phyloP scores from a whole-genome alignment of 2,888 invertebrate species.

The Candidula unifasciata region DNA sequence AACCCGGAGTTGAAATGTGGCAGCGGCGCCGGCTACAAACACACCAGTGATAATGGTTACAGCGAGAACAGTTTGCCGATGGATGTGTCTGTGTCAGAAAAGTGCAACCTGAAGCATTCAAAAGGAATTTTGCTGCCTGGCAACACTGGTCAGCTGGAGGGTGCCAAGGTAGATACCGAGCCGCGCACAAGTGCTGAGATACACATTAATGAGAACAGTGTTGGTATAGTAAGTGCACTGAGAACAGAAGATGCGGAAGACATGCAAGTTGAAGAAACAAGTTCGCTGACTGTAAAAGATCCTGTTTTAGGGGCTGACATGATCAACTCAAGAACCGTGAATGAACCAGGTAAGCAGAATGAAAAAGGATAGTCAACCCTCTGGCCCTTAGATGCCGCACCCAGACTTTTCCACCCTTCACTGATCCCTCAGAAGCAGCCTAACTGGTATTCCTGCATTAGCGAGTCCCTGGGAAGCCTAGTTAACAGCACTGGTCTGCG shows the following conservation, averaged over 20 bases:
- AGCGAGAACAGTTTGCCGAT: background rate
- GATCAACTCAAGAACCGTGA: background rate
- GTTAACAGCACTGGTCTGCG: too few species aligned
- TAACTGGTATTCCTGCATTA: too few species aligned
- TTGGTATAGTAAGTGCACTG: background rate
- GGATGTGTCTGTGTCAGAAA: background rate
- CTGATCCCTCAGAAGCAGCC: too few species aligned
- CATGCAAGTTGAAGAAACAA: background rate
- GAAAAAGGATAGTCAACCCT: too few species aligned
- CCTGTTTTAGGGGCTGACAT: too few species aligned
- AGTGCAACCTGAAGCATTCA: background rate
- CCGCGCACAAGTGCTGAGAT: background rate
- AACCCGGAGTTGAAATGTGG: background rate
- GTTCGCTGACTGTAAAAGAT: background rate
- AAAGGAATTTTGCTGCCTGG: background rate
- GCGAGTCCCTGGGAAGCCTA: too few species aligned
- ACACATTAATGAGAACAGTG: background rate
- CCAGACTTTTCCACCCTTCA: too few species aligned
- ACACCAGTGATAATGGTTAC: background rate
- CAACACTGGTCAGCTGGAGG: background rate
- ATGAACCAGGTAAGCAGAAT: conserved; percentile 1
- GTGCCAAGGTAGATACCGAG: background rate
- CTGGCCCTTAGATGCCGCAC: too few species aligned
- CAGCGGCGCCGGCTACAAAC: background rate
- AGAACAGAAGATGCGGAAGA: background rate